Evolutionary conservation across 2,113 vertebrate species (phyloP).

Genomic region (Salvator merianae): DNA sequence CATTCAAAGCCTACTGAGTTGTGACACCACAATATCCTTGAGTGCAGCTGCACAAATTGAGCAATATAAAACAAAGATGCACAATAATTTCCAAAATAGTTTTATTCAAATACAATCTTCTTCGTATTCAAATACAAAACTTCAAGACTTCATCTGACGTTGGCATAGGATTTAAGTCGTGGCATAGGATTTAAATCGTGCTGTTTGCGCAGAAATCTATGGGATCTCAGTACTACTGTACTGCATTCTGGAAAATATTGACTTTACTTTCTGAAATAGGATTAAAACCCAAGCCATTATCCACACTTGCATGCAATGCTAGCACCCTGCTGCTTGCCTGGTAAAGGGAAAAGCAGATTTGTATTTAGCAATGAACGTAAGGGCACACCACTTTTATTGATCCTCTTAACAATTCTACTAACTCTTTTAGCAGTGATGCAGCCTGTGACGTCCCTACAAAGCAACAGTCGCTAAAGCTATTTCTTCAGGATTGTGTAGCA

Average conservation of each 20-base stretch:
- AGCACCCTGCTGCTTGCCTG: neutral
- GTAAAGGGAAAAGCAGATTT: neutral
- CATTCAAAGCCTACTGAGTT: neutral
- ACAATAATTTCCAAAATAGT: neutral
- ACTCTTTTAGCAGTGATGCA: neutral
- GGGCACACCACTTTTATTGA: neutral
- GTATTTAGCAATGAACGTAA: neutral
- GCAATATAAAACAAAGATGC: neutral
- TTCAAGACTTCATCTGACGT: neutral
- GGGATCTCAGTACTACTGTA: neutral
- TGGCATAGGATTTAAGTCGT: no score
- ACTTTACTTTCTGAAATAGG: neutral
- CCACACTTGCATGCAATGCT: neutral
- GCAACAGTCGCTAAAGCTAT: neutral
- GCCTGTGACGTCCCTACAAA: neutral
- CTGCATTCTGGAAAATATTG: no score
- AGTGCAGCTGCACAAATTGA: neutral
- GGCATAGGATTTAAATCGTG: neutral
- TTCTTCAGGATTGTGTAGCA: neutral
- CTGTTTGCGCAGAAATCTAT: neutral
- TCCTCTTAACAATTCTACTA: neutral
- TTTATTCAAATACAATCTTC: conserved; percentile 1
- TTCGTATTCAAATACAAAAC: no score
- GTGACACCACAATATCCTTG: neutral
- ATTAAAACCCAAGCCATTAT: neutral